These are phyloP conservation scores for Nothoprocta pentlandii DNA, from an alignment of 2,113 vertebrate species.

Conservation along the genomic window DNA sequence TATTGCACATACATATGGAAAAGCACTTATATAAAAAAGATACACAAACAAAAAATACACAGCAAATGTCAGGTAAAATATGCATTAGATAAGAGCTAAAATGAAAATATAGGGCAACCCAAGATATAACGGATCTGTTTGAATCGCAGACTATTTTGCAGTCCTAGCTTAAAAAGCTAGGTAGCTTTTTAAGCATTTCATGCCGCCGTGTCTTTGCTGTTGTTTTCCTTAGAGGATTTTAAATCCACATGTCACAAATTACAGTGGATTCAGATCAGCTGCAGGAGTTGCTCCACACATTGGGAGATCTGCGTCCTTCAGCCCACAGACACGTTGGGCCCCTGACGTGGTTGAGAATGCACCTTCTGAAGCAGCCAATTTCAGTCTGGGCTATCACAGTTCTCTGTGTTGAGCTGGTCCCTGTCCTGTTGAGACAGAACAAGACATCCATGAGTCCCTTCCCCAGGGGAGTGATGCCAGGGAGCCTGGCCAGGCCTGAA, in stretches of 20 bases:
- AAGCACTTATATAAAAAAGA: constrained; percentile 2
- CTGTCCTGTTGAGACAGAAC: constrained; percentile 11
- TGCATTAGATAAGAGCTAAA: background rate
- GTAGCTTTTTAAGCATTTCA: background rate
- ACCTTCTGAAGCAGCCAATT: rapidly evolving
- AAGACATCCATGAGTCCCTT: background rate
- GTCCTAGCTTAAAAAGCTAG: background rate
- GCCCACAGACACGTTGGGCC: background rate
- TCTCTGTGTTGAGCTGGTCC: background rate
- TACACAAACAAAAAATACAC: background rate
- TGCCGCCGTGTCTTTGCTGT: rapidly evolving
- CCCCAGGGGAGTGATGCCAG: background rate
- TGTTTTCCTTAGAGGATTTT: background rate
- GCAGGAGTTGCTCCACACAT: background rate
- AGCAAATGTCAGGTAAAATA: background rate
- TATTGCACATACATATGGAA: background rate
- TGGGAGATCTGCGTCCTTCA: background rate
- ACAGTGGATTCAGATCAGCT: background rate
- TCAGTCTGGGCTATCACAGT: constrained; percentile 59
- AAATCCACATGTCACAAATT: background rate
- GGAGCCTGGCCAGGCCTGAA: background rate
- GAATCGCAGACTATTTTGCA: background rate
- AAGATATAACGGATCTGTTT: background rate
- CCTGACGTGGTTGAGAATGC: background rate
- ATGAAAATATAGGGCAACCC: background rate